Conservation (phyloP, 37 sponge, comb jelly and placozoan genomes). For the Cladorhizidae sp. region DNA sequence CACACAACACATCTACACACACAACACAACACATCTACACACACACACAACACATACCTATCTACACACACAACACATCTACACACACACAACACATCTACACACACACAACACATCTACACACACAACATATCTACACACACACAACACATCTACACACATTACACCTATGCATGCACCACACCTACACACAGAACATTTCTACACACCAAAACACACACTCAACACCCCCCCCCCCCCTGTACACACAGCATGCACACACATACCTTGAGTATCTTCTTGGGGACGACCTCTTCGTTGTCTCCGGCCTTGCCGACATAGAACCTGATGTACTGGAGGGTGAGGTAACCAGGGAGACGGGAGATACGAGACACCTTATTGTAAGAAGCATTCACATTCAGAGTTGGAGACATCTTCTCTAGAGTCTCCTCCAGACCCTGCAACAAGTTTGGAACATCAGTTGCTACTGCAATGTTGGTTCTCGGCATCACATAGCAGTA, state of each 20-base stretch:
- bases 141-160: not conserved
- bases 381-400: slow-evolving; percentile 88
- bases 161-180: too few relatives aligned
- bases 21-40: too few relatives aligned
- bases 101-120: not conserved
- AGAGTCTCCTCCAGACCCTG: slow-evolving; percentile 84
- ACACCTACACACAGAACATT: too few relatives aligned
- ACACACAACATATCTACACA: not conserved
- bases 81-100: too few relatives aligned
- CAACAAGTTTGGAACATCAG: too few relatives aligned
- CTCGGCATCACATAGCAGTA: too few relatives aligned
- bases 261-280: slow-evolving; percentile 80
- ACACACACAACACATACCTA: too few relatives aligned
- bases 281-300: slow-evolving; percentile 68
- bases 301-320: slow-evolving; percentile 77
- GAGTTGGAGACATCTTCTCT: slow-evolving; percentile 80
- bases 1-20: too few relatives aligned
- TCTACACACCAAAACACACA: not conserved
- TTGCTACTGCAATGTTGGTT: too few relatives aligned
- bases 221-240: too few relatives aligned
- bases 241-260: not conserved
- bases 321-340: slow-evolving; percentile 93
- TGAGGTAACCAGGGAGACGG: slow-evolving; percentile 91
- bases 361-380: slow-evolving; percentile 79
- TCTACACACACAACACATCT: too few relatives aligned